A percentile compares a stretch with the other conserved stretches of the same genome.
phyloP scores from a whole-genome alignment of 2,888 invertebrate genomes.

The Rotaria socialis region DNA sequence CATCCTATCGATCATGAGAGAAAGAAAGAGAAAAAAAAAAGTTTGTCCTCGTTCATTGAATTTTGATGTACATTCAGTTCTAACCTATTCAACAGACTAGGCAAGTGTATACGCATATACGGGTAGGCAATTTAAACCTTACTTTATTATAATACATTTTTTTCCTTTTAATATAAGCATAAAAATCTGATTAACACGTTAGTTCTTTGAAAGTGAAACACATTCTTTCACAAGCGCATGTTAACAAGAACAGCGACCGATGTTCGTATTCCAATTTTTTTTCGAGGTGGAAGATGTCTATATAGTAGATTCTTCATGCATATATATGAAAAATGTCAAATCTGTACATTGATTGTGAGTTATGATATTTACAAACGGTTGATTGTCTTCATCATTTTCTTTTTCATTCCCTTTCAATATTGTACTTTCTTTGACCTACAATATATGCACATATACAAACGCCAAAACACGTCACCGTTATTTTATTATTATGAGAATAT shows the following conservation, averaged over 20 bases:
- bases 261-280: not conserved
- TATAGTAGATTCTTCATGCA: not conserved
- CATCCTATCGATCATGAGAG: conserved; percentile 13
- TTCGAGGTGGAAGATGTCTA: not conserved
- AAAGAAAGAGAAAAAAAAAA: not conserved
- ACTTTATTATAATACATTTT: not conserved
- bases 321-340: not conserved
- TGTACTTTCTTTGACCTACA: conserved; percentile 14
- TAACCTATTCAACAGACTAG: not conserved
- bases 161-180: not conserved
- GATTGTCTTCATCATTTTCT: not conserved
- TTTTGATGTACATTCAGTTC: not conserved
- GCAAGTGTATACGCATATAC: not conserved
- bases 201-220: not conserved
- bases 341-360: not conserved
- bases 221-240: not conserved
- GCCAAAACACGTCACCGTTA: not conserved
- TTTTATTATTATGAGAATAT: not conserved
- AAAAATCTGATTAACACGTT: not conserved
- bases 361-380: conserved; percentile 11
- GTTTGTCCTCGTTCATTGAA: not conserved
- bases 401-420: not conserved
- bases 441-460: not conserved
- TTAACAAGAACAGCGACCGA: not conserved
- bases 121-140: not conserved